Evolutionary conservation across 1,140 invertebrate species (phyloP), one percentile per base, ranked within the genome.

Genomic region (Campodea augens): DNA sequence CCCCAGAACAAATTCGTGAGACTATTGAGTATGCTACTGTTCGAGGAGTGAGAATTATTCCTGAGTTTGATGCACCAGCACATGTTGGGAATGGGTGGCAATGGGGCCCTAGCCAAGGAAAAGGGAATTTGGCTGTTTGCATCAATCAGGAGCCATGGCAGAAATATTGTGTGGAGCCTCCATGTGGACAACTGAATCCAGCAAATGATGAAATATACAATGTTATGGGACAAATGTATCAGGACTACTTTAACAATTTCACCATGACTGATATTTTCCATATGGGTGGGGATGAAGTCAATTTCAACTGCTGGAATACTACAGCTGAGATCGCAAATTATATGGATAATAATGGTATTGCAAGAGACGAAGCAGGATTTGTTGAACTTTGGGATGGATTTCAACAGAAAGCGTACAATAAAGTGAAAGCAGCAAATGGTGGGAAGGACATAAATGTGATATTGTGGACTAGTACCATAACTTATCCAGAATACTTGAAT

Each of bases 241-340:
- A n/a, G n/a, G n/a, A n/a, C n/a, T n/a, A n/a, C n/a, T n/a, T n/a
- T n/a, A n/a, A n/a, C n/a, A n/a, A n/a, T n/a, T n/a, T n/a, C n/a
- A n/a, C n/a, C n/a, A 36, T 23, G 45, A n/a, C n/a, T n/a, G n/a
- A n/a, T n/a, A n/a, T n/a, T n/a, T n/a, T n/a, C 49, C 60, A 62
- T 44, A 56, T 60, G 52, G 60, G 60, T 10, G 60, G 59, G 12
- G 60, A 62, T 50, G 60, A 62, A 51, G 58, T 62, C n/a, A 55
- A 60, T 46, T 52, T 61, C 41, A 52, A 54, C 42, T 61, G 59
- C 49, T 61, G 59, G 59, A 61, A 61, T 48, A 50, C 55, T 15
- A 58, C 56, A 10, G 47, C 51, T 22, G 58, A 61, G 40, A 59
- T 62, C 43, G 47, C 49, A 12, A 49, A 57, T 25, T 60, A 57